Evolutionary conservation across 2,888 invertebrate species (phyloP), one percentile per base, ranked within the genome.

Genomic region (Agrotis ipsilon): DNA sequence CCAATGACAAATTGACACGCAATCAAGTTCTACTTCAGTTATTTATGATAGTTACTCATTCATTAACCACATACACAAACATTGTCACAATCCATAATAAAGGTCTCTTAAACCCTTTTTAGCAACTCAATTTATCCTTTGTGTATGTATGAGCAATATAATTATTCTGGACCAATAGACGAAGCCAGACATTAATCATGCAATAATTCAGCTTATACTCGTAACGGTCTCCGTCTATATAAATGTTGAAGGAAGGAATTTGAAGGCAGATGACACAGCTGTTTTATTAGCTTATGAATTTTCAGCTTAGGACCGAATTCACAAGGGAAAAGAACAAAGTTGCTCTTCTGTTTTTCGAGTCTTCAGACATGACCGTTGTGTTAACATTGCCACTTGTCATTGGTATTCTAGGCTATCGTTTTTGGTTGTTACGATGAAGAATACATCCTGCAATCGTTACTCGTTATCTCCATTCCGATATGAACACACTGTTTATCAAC

Each of bases 401-500:
- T 45, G 16, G 16, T 39, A 39, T 39, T 39, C 39, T 24, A 46
- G 21, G 45, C 45, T 14, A 14, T 59, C n/a, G 5, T 39, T 32
- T n/a, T 11, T 18, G 13, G 51, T 43, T 54, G n/a, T n/a, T 55
- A 7, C 6, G 18, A 18, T 19, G 14, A 49, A 52, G 14, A 49
- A 52, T 45, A 45, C 59, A 27, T 21, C 43, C 19, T 60, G 11
- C 11, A 49, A 46, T 48, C 2, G 32, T 24, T 52, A 45, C 18
- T 55, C 19, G 24, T 60, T 61, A 51, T 61, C 60, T 61, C 48
- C 48, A 45, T 59, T 63, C 6, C 48, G 52, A 75, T 78, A 72
- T 21, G 58, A 72, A 59, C 46, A 51, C 24, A 54, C 49, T 78
- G 49, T 75, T 78, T 75, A 78, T 75, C 79, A 76, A 76, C 74